Evolutionary conservation across 2,797 vertebrate species (phyloP).

Genomic region (Anguilla obscura): DNA sequence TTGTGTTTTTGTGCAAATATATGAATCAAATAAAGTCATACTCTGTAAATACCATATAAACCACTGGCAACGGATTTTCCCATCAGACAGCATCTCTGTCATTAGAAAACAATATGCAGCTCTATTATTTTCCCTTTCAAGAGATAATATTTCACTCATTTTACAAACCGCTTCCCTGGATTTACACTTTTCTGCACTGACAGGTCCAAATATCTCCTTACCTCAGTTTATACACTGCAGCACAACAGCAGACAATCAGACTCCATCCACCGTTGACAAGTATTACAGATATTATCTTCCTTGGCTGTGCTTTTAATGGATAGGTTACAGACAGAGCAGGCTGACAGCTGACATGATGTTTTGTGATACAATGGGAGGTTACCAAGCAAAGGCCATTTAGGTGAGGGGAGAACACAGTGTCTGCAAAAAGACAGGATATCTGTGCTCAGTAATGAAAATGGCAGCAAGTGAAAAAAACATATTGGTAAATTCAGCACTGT

Average conservation of each 20-base stretch:
- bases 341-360: slow-evolving; percentile 17
- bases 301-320: slow-evolving; percentile 18
- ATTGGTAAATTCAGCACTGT: neutral
- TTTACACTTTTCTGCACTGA: neutral
- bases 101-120: neutral
- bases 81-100: neutral
- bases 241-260: slow-evolving; percentile 1
- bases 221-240: slow-evolving; percentile 9
- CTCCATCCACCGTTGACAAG: slow-evolving; percentile 7
- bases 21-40: neutral
- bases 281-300: slow-evolving; percentile 12
- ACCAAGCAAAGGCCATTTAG: slow-evolving; percentile 8
- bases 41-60: too few relatives aligned
- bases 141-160: slow-evolving; percentile 5
- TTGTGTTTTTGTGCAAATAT: too few relatives aligned
- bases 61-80: neutral
- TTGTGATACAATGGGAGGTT: slow-evolving; percentile 8
- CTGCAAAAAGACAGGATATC: neutral
- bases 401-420: neutral
- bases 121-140: neutral
- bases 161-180: neutral
- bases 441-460: neutral
- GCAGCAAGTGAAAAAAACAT: neutral
- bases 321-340: neutral
- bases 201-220: neutral